Conservation (phyloP, 2,113 vertebrate genomes). For the Struthio camelus region DNA sequence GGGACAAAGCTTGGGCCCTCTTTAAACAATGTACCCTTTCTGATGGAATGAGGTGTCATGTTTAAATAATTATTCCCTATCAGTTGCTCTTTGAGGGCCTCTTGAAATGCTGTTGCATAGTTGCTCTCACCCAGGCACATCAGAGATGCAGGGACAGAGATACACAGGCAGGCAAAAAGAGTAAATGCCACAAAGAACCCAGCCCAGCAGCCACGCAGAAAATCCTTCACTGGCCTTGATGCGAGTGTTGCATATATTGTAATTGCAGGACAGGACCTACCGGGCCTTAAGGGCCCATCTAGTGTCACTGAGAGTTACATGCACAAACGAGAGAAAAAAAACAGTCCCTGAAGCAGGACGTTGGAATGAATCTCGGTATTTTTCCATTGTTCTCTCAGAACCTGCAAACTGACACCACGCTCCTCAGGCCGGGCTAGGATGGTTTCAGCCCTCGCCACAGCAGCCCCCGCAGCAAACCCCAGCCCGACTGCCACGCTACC, state of each 20-base stretch:
- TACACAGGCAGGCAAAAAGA: neutral
- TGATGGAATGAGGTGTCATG: slow-evolving; percentile 33
- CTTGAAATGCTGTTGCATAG: neutral
- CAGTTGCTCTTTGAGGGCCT: slow-evolving; percentile 2
- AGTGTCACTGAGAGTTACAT: slow-evolving; percentile 46
- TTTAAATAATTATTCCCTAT: slow-evolving; percentile 51
- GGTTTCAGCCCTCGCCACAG: rapidly evolving
- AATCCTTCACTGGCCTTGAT: neutral
- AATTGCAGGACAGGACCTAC: neutral
- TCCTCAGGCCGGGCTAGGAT: neutral
- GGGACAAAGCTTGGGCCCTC: neutral
- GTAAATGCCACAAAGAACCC: neutral
- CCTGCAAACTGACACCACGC: neutral
- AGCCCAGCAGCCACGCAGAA: neutral
- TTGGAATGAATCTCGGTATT: slow-evolving; percentile 36
- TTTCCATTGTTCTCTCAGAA: slow-evolving; percentile 5
- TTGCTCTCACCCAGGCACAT: slow-evolving; percentile 9
- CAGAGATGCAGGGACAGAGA: neutral
- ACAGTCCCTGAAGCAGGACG: slow-evolving; percentile 31
- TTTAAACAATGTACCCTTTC: neutral
- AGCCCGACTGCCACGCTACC: neutral
- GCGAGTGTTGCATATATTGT: neutral
- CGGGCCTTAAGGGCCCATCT: slow-evolving; percentile 2
- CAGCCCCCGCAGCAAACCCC: neutral
- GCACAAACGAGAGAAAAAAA: slow-evolving; percentile 42